A percentile compares a stretch with the other conserved stretches of the same genome.
phyloP scores from a whole-genome alignment of 2,113 vertebrate genomes.

The Rattus rattus region DNA sequence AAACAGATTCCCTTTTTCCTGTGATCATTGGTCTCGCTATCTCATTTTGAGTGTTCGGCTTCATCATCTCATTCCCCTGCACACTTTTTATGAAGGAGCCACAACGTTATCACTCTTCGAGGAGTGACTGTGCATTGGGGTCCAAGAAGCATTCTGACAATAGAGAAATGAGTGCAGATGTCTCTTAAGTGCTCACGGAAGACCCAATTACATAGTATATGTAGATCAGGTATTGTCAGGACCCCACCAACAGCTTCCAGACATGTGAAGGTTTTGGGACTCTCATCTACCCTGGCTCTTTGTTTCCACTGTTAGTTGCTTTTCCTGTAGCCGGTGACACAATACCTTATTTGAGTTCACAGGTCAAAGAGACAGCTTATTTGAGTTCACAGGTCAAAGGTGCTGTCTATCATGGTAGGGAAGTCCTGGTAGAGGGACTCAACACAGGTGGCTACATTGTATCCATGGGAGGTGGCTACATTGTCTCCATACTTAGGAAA shows the following conservation, averaged over 20 bases:
- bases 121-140: not conserved
- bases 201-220: not conserved
- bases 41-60: too few species aligned
- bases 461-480: too few species aligned
- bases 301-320: not conserved
- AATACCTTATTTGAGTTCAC: not conserved
- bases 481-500: not conserved
- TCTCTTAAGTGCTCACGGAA: fast-evolving
- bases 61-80: not conserved
- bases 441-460: not conserved
- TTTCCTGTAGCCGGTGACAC: not conserved
- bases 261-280: not conserved
- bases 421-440: not conserved
- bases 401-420: not conserved
- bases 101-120: not conserved
- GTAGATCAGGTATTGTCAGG: not conserved
- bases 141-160: not conserved
- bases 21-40: not conserved
- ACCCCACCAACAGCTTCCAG: not conserved
- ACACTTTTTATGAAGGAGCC: not conserved
- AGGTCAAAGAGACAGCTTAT: not conserved
- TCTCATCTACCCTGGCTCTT: not conserved
- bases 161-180: not conserved
- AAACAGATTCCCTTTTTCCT: not conserved
- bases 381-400: not conserved